A percentile compares a stretch with the other conserved stretches of the same genome.
phyloP scores from a whole-genome alignment of 2,888 invertebrate species.

The Trissolcus japonicus region DNA sequence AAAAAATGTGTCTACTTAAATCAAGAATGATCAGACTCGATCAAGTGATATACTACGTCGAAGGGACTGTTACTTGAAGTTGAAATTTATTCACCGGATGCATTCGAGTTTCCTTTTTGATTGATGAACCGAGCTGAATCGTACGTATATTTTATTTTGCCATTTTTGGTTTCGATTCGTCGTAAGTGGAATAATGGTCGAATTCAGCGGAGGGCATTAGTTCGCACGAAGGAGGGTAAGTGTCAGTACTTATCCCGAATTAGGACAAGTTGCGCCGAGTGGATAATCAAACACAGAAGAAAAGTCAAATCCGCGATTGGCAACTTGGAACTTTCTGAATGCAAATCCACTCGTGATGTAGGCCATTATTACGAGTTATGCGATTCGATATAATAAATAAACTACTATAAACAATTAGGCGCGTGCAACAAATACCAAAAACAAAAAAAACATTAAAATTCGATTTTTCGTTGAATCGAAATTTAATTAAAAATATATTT shows the following conservation, averaged over 20 bases:
- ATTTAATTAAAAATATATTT: constrained; percentile 71
- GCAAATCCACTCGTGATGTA: not conserved
- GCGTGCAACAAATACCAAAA: not conserved
- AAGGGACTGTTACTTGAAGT: constrained; percentile 9
- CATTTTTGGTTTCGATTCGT: constrained; percentile 16
- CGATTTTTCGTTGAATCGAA: not conserved
- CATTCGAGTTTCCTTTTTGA: constrained; percentile 6
- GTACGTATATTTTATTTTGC: constrained; percentile 1
- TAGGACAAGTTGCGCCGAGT: constrained; percentile 31
- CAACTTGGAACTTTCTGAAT: not conserved
- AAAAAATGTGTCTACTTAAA: constrained; percentile 3
- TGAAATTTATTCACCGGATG: constrained; percentile 19
- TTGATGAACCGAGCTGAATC: constrained; percentile 16
- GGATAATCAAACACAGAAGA: constrained; percentile 30
- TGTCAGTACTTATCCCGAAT: constrained; percentile 31
- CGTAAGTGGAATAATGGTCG: constrained; percentile 34
- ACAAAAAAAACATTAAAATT: too few relatives aligned
- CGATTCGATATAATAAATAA: too few relatives aligned
- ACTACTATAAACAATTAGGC: too few relatives aligned
- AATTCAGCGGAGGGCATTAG: constrained; percentile 24
- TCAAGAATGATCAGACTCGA: constrained; percentile 6
- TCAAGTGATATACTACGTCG: constrained; percentile 15
- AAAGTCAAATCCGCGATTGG: constrained; percentile 11
- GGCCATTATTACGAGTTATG: too few relatives aligned
- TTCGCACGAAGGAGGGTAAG: constrained; percentile 31